These are phyloP conservation scores for Trichonephila inaurata DNA, from an alignment of 1,140 invertebrate species.

Conservation along the genomic window DNA sequence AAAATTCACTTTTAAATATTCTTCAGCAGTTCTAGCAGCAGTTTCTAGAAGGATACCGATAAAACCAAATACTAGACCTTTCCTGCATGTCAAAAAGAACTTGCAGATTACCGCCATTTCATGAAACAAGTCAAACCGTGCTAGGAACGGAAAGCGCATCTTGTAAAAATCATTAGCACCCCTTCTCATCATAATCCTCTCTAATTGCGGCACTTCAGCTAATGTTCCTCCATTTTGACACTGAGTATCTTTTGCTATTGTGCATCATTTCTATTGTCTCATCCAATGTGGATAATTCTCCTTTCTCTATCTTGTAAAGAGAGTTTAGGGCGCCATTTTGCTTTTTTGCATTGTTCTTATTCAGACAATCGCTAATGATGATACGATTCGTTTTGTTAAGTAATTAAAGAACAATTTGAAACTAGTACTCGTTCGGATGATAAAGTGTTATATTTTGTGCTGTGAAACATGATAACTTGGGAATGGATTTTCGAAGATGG, in stretches of 20 bases:
- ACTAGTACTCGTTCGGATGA: not conserved
- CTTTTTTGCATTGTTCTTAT: not conserved
- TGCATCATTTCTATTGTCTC: not conserved
- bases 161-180: conserved; percentile 61
- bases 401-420: conserved; percentile 19
- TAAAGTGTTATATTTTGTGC: not conserved
- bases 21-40: too few relatives aligned
- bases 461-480: too few relatives aligned
- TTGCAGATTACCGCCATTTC: conserved; percentile 26
- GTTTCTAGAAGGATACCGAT: too few relatives aligned
- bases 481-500: too few relatives aligned
- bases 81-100: not conserved
- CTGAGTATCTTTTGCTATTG: conserved; percentile 18
- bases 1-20: too few relatives aligned
- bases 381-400: not conserved
- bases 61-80: not conserved
- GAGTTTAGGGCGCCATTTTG: not conserved
- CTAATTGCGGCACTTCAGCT: conserved; percentile 45
- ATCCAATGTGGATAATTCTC: not conserved
- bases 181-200: conserved; percentile 43
- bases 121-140: conserved; percentile 39
- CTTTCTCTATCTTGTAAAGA: not conserved
- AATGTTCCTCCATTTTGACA: conserved; percentile 58
- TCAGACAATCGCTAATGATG: not conserved
- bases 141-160: conserved; percentile 9